Evolutionary conservation across 2,797 vertebrate species (phyloP), one percentile per base, ranked within the genome.

Genomic region (Syngnathus rostellatus): DNA sequence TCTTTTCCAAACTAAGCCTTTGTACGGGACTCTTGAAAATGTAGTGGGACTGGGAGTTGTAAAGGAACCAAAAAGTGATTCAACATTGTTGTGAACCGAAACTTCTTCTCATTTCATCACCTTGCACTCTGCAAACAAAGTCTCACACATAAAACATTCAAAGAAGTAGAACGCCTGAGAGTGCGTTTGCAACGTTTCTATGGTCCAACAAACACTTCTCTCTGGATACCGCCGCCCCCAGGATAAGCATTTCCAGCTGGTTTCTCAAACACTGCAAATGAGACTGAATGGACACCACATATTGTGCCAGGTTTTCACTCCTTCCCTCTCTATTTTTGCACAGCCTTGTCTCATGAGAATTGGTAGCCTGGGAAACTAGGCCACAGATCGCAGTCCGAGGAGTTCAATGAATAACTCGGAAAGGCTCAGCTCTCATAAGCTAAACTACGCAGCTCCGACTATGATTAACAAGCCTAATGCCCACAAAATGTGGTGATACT

Each of bases 201-300:
- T 0, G 38, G 72, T 66, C 75, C 10, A 53, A 74, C 45, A 37
- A 79, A 53, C 73, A 53, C n/a, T 68, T 81, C 74, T 69, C 54
- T 63, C 57, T 54, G 64, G 17, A 72, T 70, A 71, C 69, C 73
- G 59, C 50, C 66, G 40, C 54, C 66, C 40, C 62, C 71, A 79
- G 72, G 72, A 84, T 85, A 89, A 87, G 78, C 80, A 80, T 85
- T 85, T 79, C 87, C 86, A 90, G 85, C 85, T 88, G 86, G 72
- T 85, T 86, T 84, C 75, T 81, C 81, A 84, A 86, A 87, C 82
- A 84, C 68, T 72, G 72, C 76, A 81, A 85, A 80, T 81, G 72
- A 84, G 78, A 83, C 75, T 77, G 74, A 81, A 69, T 63, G 79
- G 74, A 63, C 55, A 75, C 69, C 68, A 68, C 70, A 81, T 68